A percentile compares a stretch with the other conserved stretches of the same genome.
phyloP scores from a whole-genome alignment of 2,888 invertebrate species.

The Acronicta psi region DNA sequence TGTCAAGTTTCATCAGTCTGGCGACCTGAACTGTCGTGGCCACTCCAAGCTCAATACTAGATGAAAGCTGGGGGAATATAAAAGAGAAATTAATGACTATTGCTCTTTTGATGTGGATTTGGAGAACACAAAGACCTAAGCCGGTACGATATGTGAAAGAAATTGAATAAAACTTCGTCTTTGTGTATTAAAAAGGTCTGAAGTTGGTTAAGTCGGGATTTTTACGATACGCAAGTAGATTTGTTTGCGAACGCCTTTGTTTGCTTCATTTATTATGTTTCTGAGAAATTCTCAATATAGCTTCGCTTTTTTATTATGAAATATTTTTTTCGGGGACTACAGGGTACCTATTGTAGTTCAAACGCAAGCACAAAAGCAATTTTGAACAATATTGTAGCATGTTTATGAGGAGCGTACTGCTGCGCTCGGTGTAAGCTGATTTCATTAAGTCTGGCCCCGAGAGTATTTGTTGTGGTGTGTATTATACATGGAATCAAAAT shows the following conservation, averaged over 20 bases:
- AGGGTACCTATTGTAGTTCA: slow-evolving; percentile 3
- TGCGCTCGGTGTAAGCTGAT: slow-evolving; percentile 15
- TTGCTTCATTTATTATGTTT: slow-evolving; percentile 19
- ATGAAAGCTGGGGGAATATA: slow-evolving; percentile 33
- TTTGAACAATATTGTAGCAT: slow-evolving; percentile 11
- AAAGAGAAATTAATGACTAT: slow-evolving; percentile 43
- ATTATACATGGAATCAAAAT: slow-evolving; percentile 5
- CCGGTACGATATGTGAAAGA: slow-evolving; percentile 30
- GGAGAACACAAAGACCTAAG: slow-evolving; percentile 29
- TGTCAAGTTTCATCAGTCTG: slow-evolving; percentile 26
- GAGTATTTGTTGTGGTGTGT: slow-evolving; percentile 1
- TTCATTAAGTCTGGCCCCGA: slow-evolving; percentile 21
- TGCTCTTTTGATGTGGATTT: slow-evolving; percentile 29
- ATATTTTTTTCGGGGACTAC: background rate
- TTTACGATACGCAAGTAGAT: slow-evolving; percentile 27
- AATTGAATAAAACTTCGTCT: slow-evolving; percentile 33
- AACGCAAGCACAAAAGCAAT: slow-evolving; percentile 8
- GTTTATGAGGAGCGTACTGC: slow-evolving; percentile 17
- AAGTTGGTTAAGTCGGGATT: slow-evolving; percentile 28
- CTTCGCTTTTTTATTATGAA: slow-evolving; percentile 14
- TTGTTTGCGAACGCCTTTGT: slow-evolving; percentile 25
- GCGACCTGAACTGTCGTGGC: slow-evolving; percentile 19
- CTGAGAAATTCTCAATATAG: slow-evolving; percentile 12
- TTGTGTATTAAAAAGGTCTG: slow-evolving; percentile 35
- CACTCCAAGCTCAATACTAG: slow-evolving; percentile 24